Evolutionary conservation across 2,888 invertebrate genomes (phyloP), one percentile per base, ranked within the genome.

Genomic region (Aspidapion aeneum): DNA sequence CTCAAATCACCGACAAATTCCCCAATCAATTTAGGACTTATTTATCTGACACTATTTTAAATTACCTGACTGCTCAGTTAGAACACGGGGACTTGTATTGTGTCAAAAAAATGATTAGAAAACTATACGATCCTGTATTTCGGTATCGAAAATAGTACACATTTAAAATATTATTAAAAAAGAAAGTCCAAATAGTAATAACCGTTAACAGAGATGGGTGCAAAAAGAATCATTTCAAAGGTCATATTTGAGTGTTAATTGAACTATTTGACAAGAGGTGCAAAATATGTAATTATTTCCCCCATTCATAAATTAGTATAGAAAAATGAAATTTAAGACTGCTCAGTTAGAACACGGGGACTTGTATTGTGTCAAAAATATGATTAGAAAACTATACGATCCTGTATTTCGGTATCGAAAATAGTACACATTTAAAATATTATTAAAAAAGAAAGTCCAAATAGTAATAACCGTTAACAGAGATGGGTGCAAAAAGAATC

Each of bases 361-460:
- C 64, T 61, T 70, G 56, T 70, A 69, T 66, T 70, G 68, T 55
- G 71, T 74, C n/a, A 73, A 72, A 55, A 71, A 68, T 61, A 66
- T 73, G 55, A 66, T 74, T 18, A 69, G 62, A 51, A 63, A 66
- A 18, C 66, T 73, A 59, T 74, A 71, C 60, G 69, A 68, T 51
- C 73, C 74, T 7, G 67, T 72, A 50, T 69, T 71, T 57, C 54
- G 65, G 55, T 59, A 58, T 56, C 50, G 64, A 12, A 60, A 63
- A 50, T 66, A 64, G 64, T n/a, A n/a, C n/a, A n/a, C n/a, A n/a
- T n/a, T n/a, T n/a, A n/a, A n/a, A n/a, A n/a, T n/a, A n/a, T 49
- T 12, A 49, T 49, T 49, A 16, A 12, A 49, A 49, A 16, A 49
- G 16, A 49, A 49, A 12, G 49, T 49, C 49, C 16, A 16, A 12